Conservation (phyloP, 2,113 vertebrate species). For the Neoarius graeffei region DNA sequence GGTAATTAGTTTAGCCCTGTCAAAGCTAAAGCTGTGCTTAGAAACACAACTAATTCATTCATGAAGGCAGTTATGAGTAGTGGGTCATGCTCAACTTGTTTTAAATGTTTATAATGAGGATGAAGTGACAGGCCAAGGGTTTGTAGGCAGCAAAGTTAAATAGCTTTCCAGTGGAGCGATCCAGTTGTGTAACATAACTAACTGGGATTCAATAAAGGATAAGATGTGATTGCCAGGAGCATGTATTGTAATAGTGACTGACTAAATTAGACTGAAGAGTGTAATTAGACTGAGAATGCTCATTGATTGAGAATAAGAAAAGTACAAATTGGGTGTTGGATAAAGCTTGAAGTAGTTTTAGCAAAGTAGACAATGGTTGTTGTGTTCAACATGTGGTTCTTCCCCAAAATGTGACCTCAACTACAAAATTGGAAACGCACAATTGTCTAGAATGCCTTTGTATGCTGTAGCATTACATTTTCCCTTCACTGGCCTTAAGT, state of each 20-base stretch:
- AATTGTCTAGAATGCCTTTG: too few species aligned
- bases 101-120: slow-evolving; percentile 14
- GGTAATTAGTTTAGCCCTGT: slow-evolving; percentile 49
- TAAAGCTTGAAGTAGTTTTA: neutral
- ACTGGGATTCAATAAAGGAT: slow-evolving; percentile 4
- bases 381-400: neutral
- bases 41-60: slow-evolving; percentile 43
- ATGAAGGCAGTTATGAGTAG: slow-evolving; percentile 27
- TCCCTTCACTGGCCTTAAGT: too few species aligned
- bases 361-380: neutral
- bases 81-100: slow-evolving; percentile 10
- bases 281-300: slow-evolving; percentile 30
- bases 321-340: neutral
- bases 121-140: neutral
- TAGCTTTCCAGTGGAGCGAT: neutral
- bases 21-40: slow-evolving; percentile 25
- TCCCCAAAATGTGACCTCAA: neutral
- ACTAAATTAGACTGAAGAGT: slow-evolving; percentile 24
- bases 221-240: neutral
- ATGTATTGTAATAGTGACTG: slow-evolving; percentile 4
- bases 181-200: neutral
- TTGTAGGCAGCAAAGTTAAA: slow-evolving; percentile 9
- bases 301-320: slow-evolving; percentile 6
- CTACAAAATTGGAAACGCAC: neutral
- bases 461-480: too few species aligned